phyloP scores from a whole-genome alignment of 2,888 invertebrate species.

The Caenorhabditis sp. region DNA sequence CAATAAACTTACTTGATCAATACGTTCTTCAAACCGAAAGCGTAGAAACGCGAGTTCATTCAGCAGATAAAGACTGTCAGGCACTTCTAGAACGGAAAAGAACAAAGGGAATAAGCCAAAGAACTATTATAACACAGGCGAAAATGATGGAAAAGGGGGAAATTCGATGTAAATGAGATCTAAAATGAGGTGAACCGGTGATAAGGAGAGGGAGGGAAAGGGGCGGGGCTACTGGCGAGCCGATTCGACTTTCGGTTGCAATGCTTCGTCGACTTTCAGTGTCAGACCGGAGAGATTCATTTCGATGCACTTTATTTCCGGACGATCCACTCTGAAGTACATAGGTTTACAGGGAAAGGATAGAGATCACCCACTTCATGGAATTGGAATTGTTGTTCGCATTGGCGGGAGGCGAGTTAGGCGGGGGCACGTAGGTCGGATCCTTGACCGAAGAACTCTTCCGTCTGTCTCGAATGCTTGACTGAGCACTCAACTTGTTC shows the following conservation, averaged over 20 bases:
- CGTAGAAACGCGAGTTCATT: too few relatives aligned
- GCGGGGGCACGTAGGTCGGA: slow-evolving; percentile 68
- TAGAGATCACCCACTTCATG: neutral
- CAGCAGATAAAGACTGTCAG: too few relatives aligned
- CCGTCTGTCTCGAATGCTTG: slow-evolving; percentile 68
- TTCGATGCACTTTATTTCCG: slow-evolving; percentile 57
- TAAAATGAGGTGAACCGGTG: slow-evolving; percentile 15
- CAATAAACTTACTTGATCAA: too few relatives aligned
- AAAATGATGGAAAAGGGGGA: slow-evolving; percentile 18
- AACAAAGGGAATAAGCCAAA: neutral
- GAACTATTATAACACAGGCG: slow-evolving; percentile 33
- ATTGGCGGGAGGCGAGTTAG: slow-evolving; percentile 29
- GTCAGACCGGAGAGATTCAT: slow-evolving; percentile 52
- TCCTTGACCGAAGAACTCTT: slow-evolving; percentile 75
- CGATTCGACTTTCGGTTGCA: slow-evolving; percentile 45
- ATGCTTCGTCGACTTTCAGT: slow-evolving; percentile 43
- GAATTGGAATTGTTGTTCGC: slow-evolving; percentile 26
- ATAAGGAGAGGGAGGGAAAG: neutral
- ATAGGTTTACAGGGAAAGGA: neutral
- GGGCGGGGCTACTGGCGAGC: slow-evolving; percentile 46
- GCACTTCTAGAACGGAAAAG: slow-evolving; percentile 16
- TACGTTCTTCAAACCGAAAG: too few relatives aligned
- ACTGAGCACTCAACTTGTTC: slow-evolving; percentile 45
- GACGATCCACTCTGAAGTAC: slow-evolving; percentile 51
- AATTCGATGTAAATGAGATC: slow-evolving; percentile 43